These are phyloP conservation scores for Puntigrus tetrazona DNA, from an alignment of 2,113 vertebrate genomes.

Conservation along the genomic window DNA sequence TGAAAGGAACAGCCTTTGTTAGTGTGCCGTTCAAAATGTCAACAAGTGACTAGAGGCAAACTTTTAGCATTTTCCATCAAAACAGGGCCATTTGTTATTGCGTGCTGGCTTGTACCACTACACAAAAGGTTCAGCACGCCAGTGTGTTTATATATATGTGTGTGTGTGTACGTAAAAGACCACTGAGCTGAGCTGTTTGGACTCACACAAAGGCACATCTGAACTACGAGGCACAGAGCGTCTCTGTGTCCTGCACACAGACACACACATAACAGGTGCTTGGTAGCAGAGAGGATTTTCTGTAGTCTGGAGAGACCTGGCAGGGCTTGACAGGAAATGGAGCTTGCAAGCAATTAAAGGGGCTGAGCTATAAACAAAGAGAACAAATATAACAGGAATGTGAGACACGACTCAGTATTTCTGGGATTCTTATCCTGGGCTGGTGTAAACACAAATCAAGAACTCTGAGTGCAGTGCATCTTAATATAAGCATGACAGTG, in stretches of 20 bases:
- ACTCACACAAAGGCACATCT: conserved; percentile 56
- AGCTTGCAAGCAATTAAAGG: conserved; percentile 16
- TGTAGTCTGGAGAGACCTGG: conserved; percentile 24
- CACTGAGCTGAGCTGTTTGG: conserved; percentile 40
- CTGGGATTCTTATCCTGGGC: neutral
- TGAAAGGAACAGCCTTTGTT: conserved; percentile 30
- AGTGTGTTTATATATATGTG: conserved; percentile 15
- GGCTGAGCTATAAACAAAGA: conserved; percentile 24
- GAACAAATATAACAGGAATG: conserved; percentile 13
- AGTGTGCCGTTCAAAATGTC: neutral
- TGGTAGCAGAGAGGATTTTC: conserved; percentile 20
- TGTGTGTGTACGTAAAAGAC: conserved; percentile 15
- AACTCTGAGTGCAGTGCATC: neutral
- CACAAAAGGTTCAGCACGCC: neutral
- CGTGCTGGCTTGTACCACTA: conserved; percentile 17
- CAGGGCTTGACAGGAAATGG: conserved; percentile 22
- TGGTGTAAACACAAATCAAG: neutral
- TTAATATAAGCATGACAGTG: neutral
- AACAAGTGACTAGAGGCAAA: conserved; percentile 11
- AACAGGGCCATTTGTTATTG: neutral
- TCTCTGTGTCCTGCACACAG: conserved; percentile 47
- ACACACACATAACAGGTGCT: conserved; percentile 30
- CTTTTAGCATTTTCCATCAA: conserved; percentile 2
- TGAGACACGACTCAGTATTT: neutral
- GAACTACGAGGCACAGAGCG: conserved; percentile 48